Percentiles rank a stretch among this genome's conserved stretches.
Evolutionary conservation across 2,888 invertebrate species (phyloP).

Genomic region (Leptinotarsa tumamoca): DNA sequence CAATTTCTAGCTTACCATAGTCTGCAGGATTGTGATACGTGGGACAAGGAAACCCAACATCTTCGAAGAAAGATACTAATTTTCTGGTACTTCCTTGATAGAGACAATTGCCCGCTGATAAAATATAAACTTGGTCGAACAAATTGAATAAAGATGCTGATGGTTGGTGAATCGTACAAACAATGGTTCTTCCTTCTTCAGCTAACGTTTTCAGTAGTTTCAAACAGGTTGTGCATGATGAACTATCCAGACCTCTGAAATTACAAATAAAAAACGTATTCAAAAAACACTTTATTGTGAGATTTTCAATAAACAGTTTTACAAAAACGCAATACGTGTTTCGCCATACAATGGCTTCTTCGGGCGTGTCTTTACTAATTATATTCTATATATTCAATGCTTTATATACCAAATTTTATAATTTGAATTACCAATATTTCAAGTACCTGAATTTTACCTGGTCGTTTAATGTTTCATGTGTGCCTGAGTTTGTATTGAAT

Average conservation of each 20-base stretch:
- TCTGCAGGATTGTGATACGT: conserved; percentile 97
- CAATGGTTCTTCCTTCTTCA: conserved; percentile 85
- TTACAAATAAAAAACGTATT: conserved; percentile 22
- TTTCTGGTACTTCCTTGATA: conserved; percentile 83
- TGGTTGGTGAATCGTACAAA: conserved; percentile 97
- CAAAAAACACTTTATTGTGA: no score
- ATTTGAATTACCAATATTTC: no score
- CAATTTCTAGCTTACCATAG: conserved; percentile 75
- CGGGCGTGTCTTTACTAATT: no score
- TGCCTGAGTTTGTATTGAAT: no score
- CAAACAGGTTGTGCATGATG: conserved; percentile 87
- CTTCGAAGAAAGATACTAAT: conserved; percentile 82
- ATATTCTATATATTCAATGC: no score
- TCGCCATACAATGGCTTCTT: no score
- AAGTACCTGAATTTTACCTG: no score
- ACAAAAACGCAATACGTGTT: no score
- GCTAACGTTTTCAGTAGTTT: conserved; percentile 83
- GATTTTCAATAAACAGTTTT: no score
- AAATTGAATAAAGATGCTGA: conserved; percentile 89
- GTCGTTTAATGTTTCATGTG: no score
- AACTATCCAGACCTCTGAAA: conserved; percentile 86
- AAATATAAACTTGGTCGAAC: conserved; percentile 91
- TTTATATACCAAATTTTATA: no score
- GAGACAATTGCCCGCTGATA: conserved; percentile 87
- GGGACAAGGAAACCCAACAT: conserved; percentile 84